phyloP scores from a whole-genome alignment of 2,113 vertebrate genomes.

The Eptesicus fuscus region DNA sequence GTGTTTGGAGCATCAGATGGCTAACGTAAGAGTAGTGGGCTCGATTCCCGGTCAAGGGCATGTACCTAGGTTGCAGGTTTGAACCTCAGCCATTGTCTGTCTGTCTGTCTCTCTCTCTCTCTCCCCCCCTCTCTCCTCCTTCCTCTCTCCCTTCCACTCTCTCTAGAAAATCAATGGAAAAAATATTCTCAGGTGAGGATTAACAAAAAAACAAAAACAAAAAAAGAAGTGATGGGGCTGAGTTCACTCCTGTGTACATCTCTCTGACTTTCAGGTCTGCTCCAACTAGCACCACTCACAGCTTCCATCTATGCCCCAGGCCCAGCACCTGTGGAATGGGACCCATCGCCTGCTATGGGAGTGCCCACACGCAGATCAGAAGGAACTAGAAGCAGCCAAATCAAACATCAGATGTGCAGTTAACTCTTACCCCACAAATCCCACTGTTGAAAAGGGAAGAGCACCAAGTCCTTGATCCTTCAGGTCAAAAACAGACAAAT shows the following conservation, averaged over 20 bases:
- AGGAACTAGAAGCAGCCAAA: not conserved
- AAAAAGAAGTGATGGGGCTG: not conserved
- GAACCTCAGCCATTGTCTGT: too few relatives aligned
- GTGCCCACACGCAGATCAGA: not conserved
- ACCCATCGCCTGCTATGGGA: accelerated
- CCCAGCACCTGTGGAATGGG: not conserved
- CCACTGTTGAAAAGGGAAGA: not conserved
- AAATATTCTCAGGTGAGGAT: too few relatives aligned
- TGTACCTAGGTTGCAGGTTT: too few relatives aligned
- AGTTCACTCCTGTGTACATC: not conserved
- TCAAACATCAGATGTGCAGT: not conserved
- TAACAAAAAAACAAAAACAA: too few relatives aligned
- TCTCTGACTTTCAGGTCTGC: not conserved
- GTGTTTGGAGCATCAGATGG: too few relatives aligned
- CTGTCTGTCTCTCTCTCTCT: too few relatives aligned
- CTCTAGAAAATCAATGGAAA: too few relatives aligned
- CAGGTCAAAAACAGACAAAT: not conserved
- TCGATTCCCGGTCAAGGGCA: too few relatives aligned
- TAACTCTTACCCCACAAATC: not conserved
- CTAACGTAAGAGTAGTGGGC: too few relatives aligned
- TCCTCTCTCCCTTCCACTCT: too few relatives aligned
- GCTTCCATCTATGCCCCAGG: not conserved
- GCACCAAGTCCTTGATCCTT: not conserved
- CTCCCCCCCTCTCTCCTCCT: too few relatives aligned
- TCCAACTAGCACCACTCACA: too few relatives aligned